phyloP scores from a whole-genome alignment of 2,888 invertebrate species.

The Sicus ferrugineus region DNA sequence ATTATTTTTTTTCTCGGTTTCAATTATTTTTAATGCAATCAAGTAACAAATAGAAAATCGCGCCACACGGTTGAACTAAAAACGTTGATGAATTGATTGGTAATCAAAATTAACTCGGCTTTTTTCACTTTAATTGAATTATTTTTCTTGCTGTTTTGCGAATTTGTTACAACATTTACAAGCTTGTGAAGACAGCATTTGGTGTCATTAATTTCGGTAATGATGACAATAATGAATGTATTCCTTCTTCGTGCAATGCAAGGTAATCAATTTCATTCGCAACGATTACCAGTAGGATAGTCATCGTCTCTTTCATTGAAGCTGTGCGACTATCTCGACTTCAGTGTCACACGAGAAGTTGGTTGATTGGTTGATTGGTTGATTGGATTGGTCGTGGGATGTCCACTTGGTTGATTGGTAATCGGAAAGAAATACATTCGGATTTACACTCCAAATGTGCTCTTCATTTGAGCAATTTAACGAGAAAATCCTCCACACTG shows the following conservation, averaged over 20 bases:
- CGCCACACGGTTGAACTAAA: no score
- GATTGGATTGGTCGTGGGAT: neutral
- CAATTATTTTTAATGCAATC: no score
- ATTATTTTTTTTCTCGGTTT: no score
- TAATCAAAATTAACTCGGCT: no score
- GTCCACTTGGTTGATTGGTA: no score
- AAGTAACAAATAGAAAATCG: no score
- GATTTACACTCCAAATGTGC: neutral
- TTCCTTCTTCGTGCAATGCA: neutral
- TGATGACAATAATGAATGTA: slow-evolving; percentile 23
- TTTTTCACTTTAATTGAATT: no score
- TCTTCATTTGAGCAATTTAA: slow-evolving; percentile 9
- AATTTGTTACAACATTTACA: no score
- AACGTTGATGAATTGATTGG: no score
- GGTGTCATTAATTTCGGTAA: no score
- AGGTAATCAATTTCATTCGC: slow-evolving; percentile 25
- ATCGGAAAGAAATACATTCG: neutral
- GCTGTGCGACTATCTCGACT: slow-evolving; percentile 7
- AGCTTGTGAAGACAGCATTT: no score
- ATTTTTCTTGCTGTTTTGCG: no score
- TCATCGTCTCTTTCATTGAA: slow-evolving; percentile 13
- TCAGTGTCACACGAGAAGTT: neutral
- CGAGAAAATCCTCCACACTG: neutral
- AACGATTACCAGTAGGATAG: slow-evolving; percentile 26
- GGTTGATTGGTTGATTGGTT: neutral